Evolutionary conservation across 2,797 vertebrate genomes (phyloP), one percentile per base, ranked within the genome.

Genomic region (Xenentodon cancila): DNA sequence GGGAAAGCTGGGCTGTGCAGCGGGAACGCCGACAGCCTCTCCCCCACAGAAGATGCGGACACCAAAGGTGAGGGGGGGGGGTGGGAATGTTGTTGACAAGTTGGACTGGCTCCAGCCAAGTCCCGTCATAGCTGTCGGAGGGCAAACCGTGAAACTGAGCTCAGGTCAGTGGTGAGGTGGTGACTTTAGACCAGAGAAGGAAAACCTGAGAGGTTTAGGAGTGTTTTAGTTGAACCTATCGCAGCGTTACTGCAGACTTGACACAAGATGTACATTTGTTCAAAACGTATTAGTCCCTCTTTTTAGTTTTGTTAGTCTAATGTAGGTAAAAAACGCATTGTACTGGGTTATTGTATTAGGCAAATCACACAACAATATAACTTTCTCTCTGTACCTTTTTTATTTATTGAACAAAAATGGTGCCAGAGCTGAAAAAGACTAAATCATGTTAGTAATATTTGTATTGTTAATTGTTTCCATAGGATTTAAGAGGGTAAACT

Each of bases 1-100:
- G 88, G 87, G 20, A 93, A 92, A 68, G 92, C 91, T 25, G 77
- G 75, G 52, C 63, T 77, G 67, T 63, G 86, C 70, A 68, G 91
- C 48, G 89, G 83, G 73, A 89, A 93, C 9, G 75, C 71, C 5
- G 83, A 77, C 56, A 30, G 66, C 52, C 56, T 65, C 60, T 83
- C 82, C 45, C 72, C 87, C 18, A 73, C 65, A 51, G 89, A 91
- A 56, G 89, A 92, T 70, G 82, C 75, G 18, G 85, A 89, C 58
- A 1, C 77, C 65, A 86, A 87, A 70, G 89, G 92, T 92, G 88
- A 92, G 86, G 63, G 54, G 46, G 52, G 32, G 42, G 20, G 32
- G 2, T 20, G 57, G 62, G 67, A 9, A 12, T 19, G 60, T 46
- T 59, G 65, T 61, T 58, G 67, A 19, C 63, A 53, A 11, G 75